Conservation (phyloP, 2,797 vertebrate species). For the Passerculus sandwichensis region DNA sequence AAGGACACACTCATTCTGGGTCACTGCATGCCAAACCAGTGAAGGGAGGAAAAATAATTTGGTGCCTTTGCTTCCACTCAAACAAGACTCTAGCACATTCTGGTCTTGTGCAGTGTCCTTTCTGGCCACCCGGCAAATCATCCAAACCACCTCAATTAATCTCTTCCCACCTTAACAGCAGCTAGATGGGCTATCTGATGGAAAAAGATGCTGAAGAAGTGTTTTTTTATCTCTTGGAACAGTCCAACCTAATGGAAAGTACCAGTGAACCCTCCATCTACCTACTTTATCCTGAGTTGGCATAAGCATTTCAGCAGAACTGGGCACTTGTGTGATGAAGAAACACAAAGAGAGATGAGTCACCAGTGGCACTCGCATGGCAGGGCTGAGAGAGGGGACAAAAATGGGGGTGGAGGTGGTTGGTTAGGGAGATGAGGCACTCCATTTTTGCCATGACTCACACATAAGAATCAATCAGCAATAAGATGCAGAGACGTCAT, state of each 20-base stretch:
- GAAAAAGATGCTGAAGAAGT: not conserved
- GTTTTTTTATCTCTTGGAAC: not conserved
- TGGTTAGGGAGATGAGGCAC: not conserved
- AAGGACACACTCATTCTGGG: not conserved
- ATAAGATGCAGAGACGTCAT: not conserved
- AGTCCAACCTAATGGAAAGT: not conserved
- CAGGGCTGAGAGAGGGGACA: not conserved
- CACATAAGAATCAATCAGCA: not conserved
- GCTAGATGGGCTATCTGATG: not conserved
- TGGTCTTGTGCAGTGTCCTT: not conserved
- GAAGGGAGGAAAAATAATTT: constrained; percentile 7
- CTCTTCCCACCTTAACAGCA: not conserved
- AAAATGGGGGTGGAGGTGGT: not conserved
- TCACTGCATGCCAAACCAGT: not conserved
- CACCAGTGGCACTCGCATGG: not conserved
- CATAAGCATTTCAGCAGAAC: not conserved
- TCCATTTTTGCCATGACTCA: not conserved
- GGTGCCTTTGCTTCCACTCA: not conserved
- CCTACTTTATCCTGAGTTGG: not conserved
- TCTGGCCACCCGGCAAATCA: not conserved
- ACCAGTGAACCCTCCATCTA: not conserved
- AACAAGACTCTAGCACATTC: not conserved
- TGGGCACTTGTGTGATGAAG: not conserved
- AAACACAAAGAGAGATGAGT: not conserved
- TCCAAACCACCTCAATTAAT: constrained; percentile 1